Conservation (phyloP, 1,140 invertebrate genomes). For the Hylaeus anthracinus region DNA sequence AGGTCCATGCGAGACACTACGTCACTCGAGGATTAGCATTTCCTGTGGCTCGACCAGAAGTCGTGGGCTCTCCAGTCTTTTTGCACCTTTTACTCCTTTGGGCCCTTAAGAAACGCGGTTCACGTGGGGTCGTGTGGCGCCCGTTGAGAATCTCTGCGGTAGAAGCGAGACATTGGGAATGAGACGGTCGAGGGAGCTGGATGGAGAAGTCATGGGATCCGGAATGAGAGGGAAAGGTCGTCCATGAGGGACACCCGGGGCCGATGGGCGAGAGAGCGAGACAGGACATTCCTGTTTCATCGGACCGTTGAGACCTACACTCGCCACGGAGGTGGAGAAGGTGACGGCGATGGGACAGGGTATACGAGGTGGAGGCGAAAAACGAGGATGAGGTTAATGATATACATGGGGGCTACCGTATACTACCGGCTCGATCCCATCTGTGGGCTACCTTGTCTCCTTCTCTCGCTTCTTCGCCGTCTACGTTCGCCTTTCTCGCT, state of each 20-base stretch:
- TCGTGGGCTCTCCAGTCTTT: no score
- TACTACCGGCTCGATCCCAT: slow-evolving; percentile 70
- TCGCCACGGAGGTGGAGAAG: slow-evolving; percentile 47
- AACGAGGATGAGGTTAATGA: slow-evolving; percentile 79
- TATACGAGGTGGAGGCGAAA: slow-evolving; percentile 67
- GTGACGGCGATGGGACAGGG: slow-evolving; percentile 36
- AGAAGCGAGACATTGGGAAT: no score
- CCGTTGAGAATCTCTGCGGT: no score
- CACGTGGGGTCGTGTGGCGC: no score
- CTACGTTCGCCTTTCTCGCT: neutral
- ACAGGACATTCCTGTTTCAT: slow-evolving; percentile 66
- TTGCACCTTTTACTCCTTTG: no score
- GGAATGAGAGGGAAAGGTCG: slow-evolving; percentile 21
- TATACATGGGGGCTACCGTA: slow-evolving; percentile 77
- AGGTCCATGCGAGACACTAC: no score
- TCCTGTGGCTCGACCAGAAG: no score
- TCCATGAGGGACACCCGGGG: slow-evolving; percentile 11
- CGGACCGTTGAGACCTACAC: slow-evolving; percentile 59
- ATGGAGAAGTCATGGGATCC: slow-evolving; percentile 11
- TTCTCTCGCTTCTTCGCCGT: slow-evolving; percentile 19
- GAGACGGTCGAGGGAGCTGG: neutral
- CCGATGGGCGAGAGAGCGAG: slow-evolving; percentile 52
- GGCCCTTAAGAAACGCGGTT: no score
- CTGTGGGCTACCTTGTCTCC: slow-evolving; percentile 55
- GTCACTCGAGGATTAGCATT: no score